phyloP scores from a whole-genome alignment of 2,113 vertebrate genomes.

The Syngnathus floridae region DNA sequence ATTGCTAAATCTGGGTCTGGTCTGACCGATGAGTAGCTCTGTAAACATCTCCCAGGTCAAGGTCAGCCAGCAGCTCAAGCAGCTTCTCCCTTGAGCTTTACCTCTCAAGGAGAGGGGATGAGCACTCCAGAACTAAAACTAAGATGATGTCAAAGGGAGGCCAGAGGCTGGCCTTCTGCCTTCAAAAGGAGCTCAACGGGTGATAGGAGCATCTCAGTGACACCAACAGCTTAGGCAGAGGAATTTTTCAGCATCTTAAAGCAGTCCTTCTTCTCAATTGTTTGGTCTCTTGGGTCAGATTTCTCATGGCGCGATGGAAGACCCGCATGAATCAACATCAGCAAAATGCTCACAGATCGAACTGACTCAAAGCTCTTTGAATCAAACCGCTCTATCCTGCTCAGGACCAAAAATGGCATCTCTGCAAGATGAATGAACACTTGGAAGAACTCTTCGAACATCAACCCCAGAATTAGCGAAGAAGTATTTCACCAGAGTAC shows the following conservation, averaged over 20 bases:
- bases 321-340: no score
- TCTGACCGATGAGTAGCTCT: background rate
- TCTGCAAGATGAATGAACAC: no score
- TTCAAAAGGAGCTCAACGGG: background rate
- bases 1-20: background rate
- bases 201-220: background rate
- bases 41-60: background rate
- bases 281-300: no score
- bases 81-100: background rate
- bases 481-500: no score
- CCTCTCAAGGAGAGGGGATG: background rate
- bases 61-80: background rate
- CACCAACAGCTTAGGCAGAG: background rate
- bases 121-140: background rate
- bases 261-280: background rate
- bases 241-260: background rate
- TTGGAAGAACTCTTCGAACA: no score
- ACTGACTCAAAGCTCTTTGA: no score
- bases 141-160: background rate
- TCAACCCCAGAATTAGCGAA: no score
- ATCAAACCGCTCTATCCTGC: no score
- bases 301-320: no score
- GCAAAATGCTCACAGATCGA: no score
- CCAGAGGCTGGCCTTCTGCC: background rate
- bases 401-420: no score